These are phyloP conservation scores for Lasioglossum marginatum DNA, from an alignment of 2,888 invertebrate genomes.

Conservation along the genomic window DNA sequence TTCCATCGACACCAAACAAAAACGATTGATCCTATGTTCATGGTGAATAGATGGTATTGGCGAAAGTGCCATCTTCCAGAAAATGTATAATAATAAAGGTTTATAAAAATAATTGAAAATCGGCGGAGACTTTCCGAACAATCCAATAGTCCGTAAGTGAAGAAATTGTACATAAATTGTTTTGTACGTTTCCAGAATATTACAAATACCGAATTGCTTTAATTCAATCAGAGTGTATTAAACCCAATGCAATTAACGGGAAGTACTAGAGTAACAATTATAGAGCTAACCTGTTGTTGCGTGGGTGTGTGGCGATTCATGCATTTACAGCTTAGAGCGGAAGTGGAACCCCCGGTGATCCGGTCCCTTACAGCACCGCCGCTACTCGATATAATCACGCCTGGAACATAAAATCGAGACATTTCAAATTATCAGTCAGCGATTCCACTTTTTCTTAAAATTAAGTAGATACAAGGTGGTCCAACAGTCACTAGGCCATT, in stretches of 20 bases:
- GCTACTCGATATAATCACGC: slow-evolving; percentile 60
- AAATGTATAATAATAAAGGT: too few species aligned
- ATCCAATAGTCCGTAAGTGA: too few species aligned
- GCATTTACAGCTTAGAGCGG: slow-evolving; percentile 79
- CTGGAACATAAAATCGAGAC: slow-evolving; percentile 61
- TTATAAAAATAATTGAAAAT: too few species aligned
- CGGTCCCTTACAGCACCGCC: slow-evolving; percentile 74
- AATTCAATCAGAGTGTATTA: not conserved
- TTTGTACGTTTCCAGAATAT: too few species aligned
- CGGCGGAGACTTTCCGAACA: too few species aligned
- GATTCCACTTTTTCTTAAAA: not conserved
- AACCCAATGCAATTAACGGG: not conserved
- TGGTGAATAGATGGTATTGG: too few species aligned
- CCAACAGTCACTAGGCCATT: too few species aligned
- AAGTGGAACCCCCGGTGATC: slow-evolving; percentile 77
- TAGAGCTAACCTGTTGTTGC: slow-evolving; percentile 79
- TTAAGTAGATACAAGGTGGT: not conserved
- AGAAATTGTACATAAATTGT: too few species aligned
- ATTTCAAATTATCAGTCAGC: not conserved
- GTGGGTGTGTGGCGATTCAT: slow-evolving; percentile 82
- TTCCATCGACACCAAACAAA: too few species aligned
- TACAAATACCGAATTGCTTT: too few species aligned
- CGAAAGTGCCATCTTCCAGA: too few species aligned
- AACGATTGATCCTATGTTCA: too few species aligned
- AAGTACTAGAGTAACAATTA: not conserved